Evolutionary conservation across 2,888 invertebrate species (phyloP).

Genomic region (Drosophila acutilabella): DNA sequence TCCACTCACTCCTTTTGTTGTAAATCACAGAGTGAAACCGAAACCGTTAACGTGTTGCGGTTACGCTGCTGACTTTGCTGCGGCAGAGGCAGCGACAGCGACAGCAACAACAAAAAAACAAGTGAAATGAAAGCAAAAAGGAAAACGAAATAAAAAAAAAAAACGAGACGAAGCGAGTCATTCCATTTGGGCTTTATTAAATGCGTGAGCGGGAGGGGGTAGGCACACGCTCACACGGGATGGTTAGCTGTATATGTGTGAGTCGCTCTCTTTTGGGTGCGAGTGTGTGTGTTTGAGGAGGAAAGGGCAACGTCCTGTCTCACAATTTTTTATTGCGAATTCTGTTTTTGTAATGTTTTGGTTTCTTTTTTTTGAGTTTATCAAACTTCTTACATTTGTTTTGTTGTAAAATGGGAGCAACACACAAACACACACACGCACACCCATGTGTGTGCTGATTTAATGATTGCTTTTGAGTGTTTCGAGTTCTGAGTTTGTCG

Average conservation of each 20-base stretch:
- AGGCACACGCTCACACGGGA: conserved; percentile 15
- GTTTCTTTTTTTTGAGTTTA: conserved; percentile 58
- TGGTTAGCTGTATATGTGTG: conserved; percentile 29
- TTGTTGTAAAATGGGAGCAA: conserved; percentile 64
- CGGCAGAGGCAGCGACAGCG: conserved; percentile 19
- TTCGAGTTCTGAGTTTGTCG: conserved; percentile 31
- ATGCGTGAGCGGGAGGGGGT: conserved; percentile 56
- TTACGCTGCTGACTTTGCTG: conserved; percentile 71
- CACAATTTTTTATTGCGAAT: conserved; percentile 72
- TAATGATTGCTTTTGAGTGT: conserved; percentile 71
- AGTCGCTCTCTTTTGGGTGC: not conserved
- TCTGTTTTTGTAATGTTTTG: conserved; percentile 37
- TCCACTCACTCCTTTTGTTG: conserved; percentile 49
- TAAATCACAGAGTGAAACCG: conserved; percentile 80
- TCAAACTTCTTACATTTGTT: conserved; percentile 78
- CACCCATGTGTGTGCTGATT: conserved; percentile 60
- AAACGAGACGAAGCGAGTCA: conserved; percentile 56
- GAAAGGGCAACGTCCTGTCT: conserved; percentile 68
- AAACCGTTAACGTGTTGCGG: conserved; percentile 82
- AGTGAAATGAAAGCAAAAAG: no score
- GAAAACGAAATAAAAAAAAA: conserved; percentile 18
- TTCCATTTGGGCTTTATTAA: conserved; percentile 81
- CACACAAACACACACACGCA: conserved; percentile 14
- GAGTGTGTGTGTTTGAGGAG: conserved; percentile 16
- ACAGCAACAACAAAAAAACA: conserved; percentile 4